Base-by-base conservation (phyloP, 2,113 vertebrate genomes). In the Xiphias gladius region DNA sequence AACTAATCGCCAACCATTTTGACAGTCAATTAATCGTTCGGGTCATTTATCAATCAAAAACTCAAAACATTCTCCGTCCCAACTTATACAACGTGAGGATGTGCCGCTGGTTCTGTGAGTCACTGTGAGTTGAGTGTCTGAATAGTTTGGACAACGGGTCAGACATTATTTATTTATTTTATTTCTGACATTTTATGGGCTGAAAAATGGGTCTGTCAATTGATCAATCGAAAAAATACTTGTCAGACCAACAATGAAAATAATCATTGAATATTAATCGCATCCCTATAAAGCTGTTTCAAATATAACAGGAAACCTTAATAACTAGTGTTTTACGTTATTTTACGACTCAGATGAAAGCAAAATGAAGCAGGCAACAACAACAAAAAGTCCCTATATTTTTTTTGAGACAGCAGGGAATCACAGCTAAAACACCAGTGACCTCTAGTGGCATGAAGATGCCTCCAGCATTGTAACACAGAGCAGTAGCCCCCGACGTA, bases 391-490 rank as follows among this genome's bases (percentile, higher is more conserved):
- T 52, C 4, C 14, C 43, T 5, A 5, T 14, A 20, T 20, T 50
- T 8, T n/a, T 50, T 20, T 19, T 50, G 48, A 50, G 48, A 9
- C 19, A 54, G 52, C 22, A 8, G 52, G 1, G 1, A 78, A 76
- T n/a, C 16, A 62, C 22, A 64, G 12, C 19, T 73, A 4, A 79
- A 67, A 28, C 87, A 68, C 39, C 64, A 43, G 64, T 73, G 90
- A 26, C 92, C 83, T 90, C 93, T 91, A 83, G 88, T 86, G 93
- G 88, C 5, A 9, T 0, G 17, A 52, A 7, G 30, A 1, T 7
- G 76, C 46, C 83, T 48, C 35, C 5, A 43, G 12, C 13, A 13
- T 5, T 30, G 12, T 22, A 7, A 14, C 1, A 1, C 2, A 48
- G 6, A 78, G 30, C 22, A 32, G 22, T 0, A 24, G 17, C 12